phyloP scores from a whole-genome alignment of 2,113 vertebrate species.

The Protobothrops flavoviridis region DNA sequence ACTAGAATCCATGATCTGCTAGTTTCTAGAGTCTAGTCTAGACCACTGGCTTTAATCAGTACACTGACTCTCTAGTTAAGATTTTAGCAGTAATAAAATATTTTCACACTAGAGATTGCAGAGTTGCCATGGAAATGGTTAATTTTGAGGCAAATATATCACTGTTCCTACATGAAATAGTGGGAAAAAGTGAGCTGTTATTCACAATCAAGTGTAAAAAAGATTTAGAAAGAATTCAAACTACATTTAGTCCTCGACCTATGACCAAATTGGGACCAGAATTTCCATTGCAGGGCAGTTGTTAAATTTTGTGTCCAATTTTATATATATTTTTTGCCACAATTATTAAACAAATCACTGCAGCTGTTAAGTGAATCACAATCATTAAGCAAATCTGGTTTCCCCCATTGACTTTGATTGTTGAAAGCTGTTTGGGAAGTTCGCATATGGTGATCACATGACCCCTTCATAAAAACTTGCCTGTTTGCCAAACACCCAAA shows the following conservation, averaged over 20 bases:
- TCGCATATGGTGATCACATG: background rate
- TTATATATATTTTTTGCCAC: background rate
- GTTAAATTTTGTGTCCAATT: background rate
- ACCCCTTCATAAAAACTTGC: background rate
- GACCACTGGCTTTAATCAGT: background rate
- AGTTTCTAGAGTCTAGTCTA: background rate
- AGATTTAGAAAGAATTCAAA: background rate
- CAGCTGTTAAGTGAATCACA: background rate
- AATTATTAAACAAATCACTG: background rate
- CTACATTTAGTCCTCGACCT: background rate
- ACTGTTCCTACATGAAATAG: background rate
- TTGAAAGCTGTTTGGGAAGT: background rate
- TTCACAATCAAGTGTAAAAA: background rate
- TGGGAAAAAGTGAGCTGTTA: background rate
- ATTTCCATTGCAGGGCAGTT: background rate
- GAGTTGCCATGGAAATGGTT: background rate
- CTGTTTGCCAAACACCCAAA: background rate
- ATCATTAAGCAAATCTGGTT: background rate
- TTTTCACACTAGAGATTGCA: background rate
- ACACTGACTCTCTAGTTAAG: background rate
- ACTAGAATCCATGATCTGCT: background rate
- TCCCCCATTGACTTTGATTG: background rate
- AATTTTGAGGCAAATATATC: background rate
- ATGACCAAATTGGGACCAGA: background rate
- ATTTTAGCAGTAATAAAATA: background rate